Conservation (phyloP, 1,140 invertebrate species). For the Pseudoatta argentina region DNA sequence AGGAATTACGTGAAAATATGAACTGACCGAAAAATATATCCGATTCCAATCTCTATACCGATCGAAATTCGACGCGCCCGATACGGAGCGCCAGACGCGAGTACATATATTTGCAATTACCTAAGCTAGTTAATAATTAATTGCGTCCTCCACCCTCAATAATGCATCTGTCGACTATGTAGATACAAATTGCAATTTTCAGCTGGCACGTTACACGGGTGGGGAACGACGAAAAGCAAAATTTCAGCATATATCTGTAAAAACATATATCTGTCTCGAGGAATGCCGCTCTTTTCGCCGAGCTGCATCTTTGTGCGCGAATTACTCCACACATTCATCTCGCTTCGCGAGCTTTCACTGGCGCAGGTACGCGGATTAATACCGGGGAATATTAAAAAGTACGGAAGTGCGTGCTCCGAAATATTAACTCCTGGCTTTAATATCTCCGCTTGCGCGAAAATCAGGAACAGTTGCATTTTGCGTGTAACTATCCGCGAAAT, state of each 20-base stretch:
- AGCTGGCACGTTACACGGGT: neutral
- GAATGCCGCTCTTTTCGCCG: constrained; percentile 18
- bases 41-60: neutral
- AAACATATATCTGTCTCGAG: constrained; percentile 40
- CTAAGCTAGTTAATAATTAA: constrained; percentile 40
- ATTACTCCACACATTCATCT: constrained; percentile 45
- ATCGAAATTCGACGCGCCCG: neutral
- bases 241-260: neutral
- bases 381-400: constrained; percentile 55
- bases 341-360: constrained; percentile 41
- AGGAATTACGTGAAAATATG: neutral
- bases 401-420: constrained; percentile 53
- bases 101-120: constrained; percentile 5
- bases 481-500: constrained; percentile 62
- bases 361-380: constrained; percentile 56
- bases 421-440: constrained; percentile 63
- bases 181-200: constrained; percentile 9
- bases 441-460: constrained; percentile 54
- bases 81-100: constrained; percentile 6
- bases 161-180: constrained; percentile 1
- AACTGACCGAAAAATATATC: constrained; percentile 17
- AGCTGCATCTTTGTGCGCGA: constrained; percentile 33
- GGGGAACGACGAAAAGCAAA: neutral
- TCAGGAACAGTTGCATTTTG: constrained; percentile 63
- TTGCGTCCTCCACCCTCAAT: neutral